These are phyloP conservation scores for Mythimna albipuncta DNA, from an alignment of 2,888 invertebrate genomes.

Conservation along the genomic window DNA sequence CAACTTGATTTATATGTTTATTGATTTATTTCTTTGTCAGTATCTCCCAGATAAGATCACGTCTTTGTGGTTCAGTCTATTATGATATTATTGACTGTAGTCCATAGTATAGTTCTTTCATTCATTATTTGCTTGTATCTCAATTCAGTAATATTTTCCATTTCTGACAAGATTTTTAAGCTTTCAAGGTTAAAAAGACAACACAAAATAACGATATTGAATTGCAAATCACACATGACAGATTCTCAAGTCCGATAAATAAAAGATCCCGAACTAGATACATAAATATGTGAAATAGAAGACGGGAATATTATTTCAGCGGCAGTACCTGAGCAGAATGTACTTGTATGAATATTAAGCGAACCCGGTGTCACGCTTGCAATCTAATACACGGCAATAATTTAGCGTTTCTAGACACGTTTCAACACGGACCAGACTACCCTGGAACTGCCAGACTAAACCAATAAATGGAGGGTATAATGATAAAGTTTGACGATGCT, in stretches of 20 bases:
- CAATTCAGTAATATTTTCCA: neutral
- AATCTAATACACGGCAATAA: conserved; percentile 58
- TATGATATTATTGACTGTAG: neutral
- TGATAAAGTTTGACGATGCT: conserved; percentile 33
- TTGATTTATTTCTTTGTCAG: conserved; percentile 25
- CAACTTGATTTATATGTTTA: conserved; percentile 5
- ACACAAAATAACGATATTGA: neutral
- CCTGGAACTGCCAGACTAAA: conserved; percentile 39
- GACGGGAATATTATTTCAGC: conserved; percentile 33
- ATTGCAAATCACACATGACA: conserved; percentile 1
- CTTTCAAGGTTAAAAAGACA: neutral
- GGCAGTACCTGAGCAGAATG: conserved; percentile 28
- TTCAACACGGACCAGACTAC: conserved; percentile 21
- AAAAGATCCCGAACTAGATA: conserved; percentile 8
- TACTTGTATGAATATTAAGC: conserved; percentile 45
- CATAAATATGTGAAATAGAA: conserved; percentile 27
- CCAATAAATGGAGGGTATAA: conserved; percentile 36
- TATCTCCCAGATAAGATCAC: conserved; percentile 17
- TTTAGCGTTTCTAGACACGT: conserved; percentile 62
- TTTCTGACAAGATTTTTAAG: neutral
- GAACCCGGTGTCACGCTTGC: conserved; percentile 39
- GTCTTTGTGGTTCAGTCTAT: neutral
- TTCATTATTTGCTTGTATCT: neutral
- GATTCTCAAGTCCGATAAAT: neutral
- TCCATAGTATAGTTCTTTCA: neutral